phyloP scores from a whole-genome alignment of 2,113 vertebrate species.

The Podiceps cristatus region DNA sequence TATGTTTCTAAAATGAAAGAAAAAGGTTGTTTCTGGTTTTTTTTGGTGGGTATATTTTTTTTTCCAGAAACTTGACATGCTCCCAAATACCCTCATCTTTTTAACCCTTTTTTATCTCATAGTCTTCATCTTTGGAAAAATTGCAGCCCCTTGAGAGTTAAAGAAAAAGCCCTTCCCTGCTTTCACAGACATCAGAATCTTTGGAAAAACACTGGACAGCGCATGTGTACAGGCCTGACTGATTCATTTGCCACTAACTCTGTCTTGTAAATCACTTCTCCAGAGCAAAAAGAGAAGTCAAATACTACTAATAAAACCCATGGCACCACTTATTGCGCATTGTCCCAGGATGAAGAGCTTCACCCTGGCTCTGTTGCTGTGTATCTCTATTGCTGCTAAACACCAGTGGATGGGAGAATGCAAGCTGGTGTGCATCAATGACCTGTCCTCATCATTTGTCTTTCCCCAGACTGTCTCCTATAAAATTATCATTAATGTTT shows the following conservation, averaged over 20 bases:
- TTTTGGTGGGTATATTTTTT: neutral
- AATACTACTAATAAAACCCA: neutral
- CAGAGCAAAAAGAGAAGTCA: neutral
- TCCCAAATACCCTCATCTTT: neutral
- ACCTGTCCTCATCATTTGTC: neutral
- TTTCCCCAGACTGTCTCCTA: neutral
- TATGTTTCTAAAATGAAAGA: neutral
- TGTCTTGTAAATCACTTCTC: neutral
- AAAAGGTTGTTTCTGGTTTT: no score
- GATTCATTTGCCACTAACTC: neutral
- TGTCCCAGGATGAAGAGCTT: neutral
- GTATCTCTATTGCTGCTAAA: neutral
- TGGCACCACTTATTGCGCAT: neutral
- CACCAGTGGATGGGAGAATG: neutral
- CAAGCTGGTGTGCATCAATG: neutral
- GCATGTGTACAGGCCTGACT: neutral
- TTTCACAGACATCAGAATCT: neutral
- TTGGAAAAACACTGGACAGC: neutral
- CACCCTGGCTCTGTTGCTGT: neutral
- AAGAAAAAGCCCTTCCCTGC: neutral
- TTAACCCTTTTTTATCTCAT: neutral
- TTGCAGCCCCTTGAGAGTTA: neutral
- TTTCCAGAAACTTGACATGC: neutral
- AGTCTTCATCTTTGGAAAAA: neutral
- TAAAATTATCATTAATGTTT: neutral